These are phyloP conservation scores for Seira ritae DNA, from an alignment of 2,888 invertebrate genomes.

Conservation along the genomic window DNA sequence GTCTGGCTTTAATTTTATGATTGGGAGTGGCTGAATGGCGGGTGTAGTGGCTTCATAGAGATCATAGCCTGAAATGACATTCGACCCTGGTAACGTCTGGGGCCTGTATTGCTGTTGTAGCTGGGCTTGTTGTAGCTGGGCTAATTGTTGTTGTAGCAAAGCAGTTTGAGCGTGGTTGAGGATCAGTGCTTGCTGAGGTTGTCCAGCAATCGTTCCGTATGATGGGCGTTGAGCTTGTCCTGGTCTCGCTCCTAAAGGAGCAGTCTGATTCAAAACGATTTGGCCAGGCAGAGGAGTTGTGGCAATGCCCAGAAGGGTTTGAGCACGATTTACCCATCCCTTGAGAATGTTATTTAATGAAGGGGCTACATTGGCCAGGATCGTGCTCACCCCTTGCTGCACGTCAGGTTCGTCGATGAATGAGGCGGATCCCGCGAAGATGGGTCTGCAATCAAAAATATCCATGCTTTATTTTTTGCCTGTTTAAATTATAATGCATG, in stretches of 20 bases:
- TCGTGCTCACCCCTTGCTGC: conserved; percentile 46
- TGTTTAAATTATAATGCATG: background rate
- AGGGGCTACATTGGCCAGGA: conserved; percentile 42
- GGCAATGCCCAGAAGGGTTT: conserved; percentile 25
- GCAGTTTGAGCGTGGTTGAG: background rate
- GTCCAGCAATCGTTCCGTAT: conserved; percentile 32
- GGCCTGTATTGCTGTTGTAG: conserved; percentile 15
- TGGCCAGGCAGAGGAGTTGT: conserved; percentile 34
- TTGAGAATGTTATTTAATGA: conserved; percentile 32
- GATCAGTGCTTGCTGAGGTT: conserved; percentile 4
- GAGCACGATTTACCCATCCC: conserved; percentile 35
- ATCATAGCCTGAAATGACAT: conserved; percentile 18
- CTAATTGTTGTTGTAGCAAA: conserved; percentile 8
- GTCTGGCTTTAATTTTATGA: conserved; percentile 30
- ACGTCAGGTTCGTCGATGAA: conserved; percentile 52
- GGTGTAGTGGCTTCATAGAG: conserved; percentile 21
- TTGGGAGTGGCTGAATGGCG: conserved; percentile 32
- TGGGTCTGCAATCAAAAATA: conserved; percentile 19
- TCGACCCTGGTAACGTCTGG: conserved; percentile 19
- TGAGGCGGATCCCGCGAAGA: conserved; percentile 42
- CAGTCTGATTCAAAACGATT: background rate
- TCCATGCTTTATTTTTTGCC: background rate
- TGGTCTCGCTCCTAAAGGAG: background rate
- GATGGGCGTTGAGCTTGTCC: conserved; percentile 20
- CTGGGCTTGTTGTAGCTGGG: background rate